Conservation (phyloP, 2,888 invertebrate genomes). For the Therioaphis trifolii region DNA sequence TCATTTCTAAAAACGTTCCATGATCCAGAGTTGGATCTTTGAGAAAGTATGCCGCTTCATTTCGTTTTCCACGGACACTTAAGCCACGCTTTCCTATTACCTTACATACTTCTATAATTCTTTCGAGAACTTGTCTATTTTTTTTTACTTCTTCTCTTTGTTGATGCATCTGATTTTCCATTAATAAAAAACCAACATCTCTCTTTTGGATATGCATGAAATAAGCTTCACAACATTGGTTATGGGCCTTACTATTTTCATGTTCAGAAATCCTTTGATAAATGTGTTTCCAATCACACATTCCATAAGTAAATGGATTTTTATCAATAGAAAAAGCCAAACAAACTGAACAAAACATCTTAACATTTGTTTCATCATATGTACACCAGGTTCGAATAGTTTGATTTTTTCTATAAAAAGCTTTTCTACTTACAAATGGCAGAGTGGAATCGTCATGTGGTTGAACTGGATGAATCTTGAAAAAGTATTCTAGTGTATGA, state of each 20-base stretch:
- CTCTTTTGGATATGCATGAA: background rate
- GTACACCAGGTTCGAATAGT: too few relatives aligned
- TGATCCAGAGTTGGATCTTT: too few relatives aligned
- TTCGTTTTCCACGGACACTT: constrained; percentile 17
- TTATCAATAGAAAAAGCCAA: too few relatives aligned
- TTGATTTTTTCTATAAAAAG: too few relatives aligned
- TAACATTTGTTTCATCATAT: too few relatives aligned
- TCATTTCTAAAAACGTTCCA: too few relatives aligned
- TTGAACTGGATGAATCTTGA: too few relatives aligned
- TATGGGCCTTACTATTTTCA: background rate
- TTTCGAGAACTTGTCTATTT: constrained; percentile 10
- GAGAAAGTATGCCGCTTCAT: background rate
- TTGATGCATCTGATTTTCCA: background rate
- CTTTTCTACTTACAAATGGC: too few relatives aligned
- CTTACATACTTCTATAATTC: constrained; percentile 2
- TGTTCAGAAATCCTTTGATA: constrained; percentile 13
- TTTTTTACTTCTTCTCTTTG: constrained; percentile 19
- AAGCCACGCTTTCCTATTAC: constrained; percentile 28
- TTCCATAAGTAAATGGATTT: too few relatives aligned
- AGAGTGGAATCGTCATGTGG: too few relatives aligned
- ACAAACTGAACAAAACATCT: too few relatives aligned
- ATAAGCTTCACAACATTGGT: background rate
- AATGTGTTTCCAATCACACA: constrained; percentile 16
- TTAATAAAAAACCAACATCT: background rate
- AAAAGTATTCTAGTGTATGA: too few relatives aligned